Base-by-base conservation (phyloP, 1,140 invertebrate species). In the Drosophila micromelanica region DNA sequence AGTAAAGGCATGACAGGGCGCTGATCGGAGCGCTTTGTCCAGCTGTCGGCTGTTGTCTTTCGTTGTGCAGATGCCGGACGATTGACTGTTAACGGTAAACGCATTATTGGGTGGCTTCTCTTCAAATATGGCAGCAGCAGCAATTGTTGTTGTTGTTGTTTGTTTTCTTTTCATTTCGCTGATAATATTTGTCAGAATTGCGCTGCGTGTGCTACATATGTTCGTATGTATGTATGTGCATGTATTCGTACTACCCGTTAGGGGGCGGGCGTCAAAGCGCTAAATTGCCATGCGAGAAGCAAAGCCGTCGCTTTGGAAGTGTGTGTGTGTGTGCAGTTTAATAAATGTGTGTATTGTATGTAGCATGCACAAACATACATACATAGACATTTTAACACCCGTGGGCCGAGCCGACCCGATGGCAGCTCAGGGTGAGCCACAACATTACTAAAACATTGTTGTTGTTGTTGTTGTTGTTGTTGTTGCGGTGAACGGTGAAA, bases 381-480 rank as follows among this genome's bases (percentile, higher is more conserved):
- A 62, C 40, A 72, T 46, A 48, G 32, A 75, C 35, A 71, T 78
- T 81, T 81, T 81, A 86, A 86, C 82, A 76, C 82, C 78, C 75
- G 84, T 87, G 82, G 82, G 82, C 67, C 64, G 82, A 73, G 54
- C 64, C 79, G 84, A 87, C 78, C 84, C 55, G 70, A 59, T 87
- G 82, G 78, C 82, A 87, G 82, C 84, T 87, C 82, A 87, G 82
- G 82, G 82, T 87, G 82, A 87, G 82, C 82, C 57, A 89, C 82
- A 87, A 87, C 84, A 87, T 87, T 74, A 74, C 64, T 87, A 73
- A 67, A 48, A 13, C 5, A 35, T 38, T 60, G 70, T 59, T 78
- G 79, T 62, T 70, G 43, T 38, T 60, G 70, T 59, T 82, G 2
- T 1, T 17, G 17, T n/a, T n/a, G n/a, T n/a, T n/a, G n/a, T n/a